These are phyloP conservation scores for Zophobas morio DNA, from an alignment of 1,140 invertebrate genomes.

Conservation along the genomic window DNA sequence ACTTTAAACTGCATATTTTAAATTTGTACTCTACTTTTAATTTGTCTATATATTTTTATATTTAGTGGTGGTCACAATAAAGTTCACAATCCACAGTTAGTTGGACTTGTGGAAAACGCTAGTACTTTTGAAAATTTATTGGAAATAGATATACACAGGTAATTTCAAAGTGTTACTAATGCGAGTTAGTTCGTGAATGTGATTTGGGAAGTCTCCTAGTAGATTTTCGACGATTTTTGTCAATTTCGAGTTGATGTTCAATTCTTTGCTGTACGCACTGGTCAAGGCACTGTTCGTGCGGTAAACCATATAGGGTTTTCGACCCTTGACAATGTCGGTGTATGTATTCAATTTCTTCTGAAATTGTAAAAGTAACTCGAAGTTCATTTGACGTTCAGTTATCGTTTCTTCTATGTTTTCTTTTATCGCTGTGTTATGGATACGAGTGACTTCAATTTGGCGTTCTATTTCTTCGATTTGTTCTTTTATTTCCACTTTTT, in stretches of 20 bases:
- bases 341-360: constrained; percentile 74
- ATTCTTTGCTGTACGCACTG: constrained; percentile 70
- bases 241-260: constrained; percentile 69
- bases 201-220: constrained; percentile 72
- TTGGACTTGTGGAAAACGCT: background rate
- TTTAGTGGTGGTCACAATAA: no score
- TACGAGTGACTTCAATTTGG: constrained; percentile 50
- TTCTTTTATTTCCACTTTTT: constrained; percentile 62
- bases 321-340: constrained; percentile 68
- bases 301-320: constrained; percentile 68
- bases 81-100: background rate
- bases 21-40: no score
- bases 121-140: background rate
- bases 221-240: constrained; percentile 71
- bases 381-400: constrained; percentile 70
- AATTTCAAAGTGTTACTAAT: constrained; percentile 71
- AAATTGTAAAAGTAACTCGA: constrained; percentile 74
- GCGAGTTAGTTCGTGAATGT: constrained; percentile 69
- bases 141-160: constrained; percentile 38
- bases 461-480: constrained; percentile 59
- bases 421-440: constrained; percentile 18
- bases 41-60: no score
- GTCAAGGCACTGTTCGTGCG: constrained; percentile 69
- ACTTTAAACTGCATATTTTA: no score
- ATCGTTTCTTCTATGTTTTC: constrained; percentile 69